These are phyloP conservation scores for Pavo muticus DNA, from an alignment of 2,113 vertebrate species.

Conservation along the genomic window DNA sequence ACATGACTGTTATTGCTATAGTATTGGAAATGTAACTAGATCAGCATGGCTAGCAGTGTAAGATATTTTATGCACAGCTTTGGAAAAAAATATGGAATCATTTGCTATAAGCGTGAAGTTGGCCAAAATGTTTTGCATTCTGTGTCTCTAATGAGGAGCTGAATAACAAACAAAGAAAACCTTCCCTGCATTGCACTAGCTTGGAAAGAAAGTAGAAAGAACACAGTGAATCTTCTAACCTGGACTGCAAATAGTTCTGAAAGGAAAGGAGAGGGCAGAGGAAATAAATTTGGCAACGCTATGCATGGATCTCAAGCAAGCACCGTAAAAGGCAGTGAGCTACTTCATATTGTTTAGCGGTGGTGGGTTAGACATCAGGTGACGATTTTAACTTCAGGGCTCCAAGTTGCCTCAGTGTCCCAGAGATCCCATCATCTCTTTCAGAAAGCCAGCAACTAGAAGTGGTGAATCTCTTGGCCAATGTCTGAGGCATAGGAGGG, in stretches of 20 bases:
- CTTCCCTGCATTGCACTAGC: not conserved
- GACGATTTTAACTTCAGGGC: constrained; percentile 26
- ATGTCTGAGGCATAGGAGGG: rapidly evolving
- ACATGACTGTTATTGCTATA: constrained; percentile 21
- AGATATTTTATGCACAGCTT: constrained; percentile 16
- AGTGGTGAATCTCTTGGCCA: rapidly evolving
- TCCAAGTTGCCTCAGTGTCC: not conserved
- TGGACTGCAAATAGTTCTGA: not conserved
- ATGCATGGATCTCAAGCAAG: not conserved
- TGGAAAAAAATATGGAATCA: constrained; percentile 25
- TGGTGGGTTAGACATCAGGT: not conserved
- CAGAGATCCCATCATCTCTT: rapidly evolving
- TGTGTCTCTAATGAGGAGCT: not conserved
- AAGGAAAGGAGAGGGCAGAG: not conserved
- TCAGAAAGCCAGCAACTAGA: not conserved
- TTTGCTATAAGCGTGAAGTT: not conserved
- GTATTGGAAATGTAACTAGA: constrained; percentile 52
- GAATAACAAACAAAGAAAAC: not conserved
- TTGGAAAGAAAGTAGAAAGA: not conserved
- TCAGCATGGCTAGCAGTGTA: constrained; percentile 31
- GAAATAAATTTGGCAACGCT: not conserved
- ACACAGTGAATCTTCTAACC: not conserved
- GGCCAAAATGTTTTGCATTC: not conserved
- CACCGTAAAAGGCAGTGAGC: not conserved
- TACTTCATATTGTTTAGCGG: not conserved